Conservation (phyloP, 2,113 vertebrate species). For the Solenodon paradoxus region DNA sequence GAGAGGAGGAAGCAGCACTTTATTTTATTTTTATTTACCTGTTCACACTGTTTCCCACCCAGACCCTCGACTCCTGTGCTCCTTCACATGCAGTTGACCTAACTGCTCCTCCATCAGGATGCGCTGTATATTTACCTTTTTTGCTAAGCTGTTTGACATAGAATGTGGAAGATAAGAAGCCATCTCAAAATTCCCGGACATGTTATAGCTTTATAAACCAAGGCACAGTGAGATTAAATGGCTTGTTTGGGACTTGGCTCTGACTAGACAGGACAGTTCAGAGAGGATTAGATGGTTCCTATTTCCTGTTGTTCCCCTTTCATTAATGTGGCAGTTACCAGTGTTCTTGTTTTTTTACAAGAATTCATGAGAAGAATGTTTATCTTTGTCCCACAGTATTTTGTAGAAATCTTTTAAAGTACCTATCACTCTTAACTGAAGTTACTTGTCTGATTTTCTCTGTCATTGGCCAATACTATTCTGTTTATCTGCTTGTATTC, state of each 20-base stretch:
- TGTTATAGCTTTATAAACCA: background rate
- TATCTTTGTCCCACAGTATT: background rate
- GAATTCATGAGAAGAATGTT: background rate
- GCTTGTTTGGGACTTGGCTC: background rate
- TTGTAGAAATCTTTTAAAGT: background rate
- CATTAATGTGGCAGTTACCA: background rate
- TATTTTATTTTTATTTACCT: too few relatives aligned
- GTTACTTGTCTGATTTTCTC: background rate
- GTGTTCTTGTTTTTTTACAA: background rate
- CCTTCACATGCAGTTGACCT: too few relatives aligned
- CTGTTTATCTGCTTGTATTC: background rate
- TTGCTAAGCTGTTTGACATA: background rate
- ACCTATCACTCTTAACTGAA: background rate
- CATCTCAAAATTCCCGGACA: background rate
- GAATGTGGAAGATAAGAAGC: background rate
- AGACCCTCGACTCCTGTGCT: too few relatives aligned
- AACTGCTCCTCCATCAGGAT: too few relatives aligned
- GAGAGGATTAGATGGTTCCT: background rate
- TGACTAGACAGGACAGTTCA: background rate
- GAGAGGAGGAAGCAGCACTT: too few relatives aligned
- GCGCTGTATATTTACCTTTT: conserved; percentile 6
- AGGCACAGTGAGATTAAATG: background rate
- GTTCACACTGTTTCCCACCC: too few relatives aligned
- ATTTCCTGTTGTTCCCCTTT: background rate
- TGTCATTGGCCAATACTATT: background rate